A percentile compares a stretch with the other conserved stretches of the same genome.
These are phyloP conservation scores for Ornithoptera priamus DNA, from an alignment of 2,888 invertebrate genomes.

Conservation along the genomic window DNA sequence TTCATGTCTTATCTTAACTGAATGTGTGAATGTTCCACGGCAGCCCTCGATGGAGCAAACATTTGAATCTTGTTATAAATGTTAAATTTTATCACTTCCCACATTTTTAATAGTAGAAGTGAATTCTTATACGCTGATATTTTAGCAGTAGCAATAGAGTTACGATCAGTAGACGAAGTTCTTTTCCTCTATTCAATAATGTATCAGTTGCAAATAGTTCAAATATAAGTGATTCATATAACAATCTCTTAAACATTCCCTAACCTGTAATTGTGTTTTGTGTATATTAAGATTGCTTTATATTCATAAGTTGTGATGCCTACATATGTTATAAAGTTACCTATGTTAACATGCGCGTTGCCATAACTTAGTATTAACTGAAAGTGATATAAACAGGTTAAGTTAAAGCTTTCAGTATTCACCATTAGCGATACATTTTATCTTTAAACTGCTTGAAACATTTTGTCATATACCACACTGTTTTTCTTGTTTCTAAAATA, in stretches of 20 bases:
- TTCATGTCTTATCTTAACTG: slow-evolving; percentile 26
- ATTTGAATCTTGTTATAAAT: slow-evolving; percentile 64
- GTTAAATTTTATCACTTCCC: slow-evolving; percentile 68
- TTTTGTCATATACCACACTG: not conserved
- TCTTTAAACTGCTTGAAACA: slow-evolving; percentile 12
- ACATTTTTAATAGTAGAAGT: slow-evolving; percentile 48
- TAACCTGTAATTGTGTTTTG: slow-evolving; percentile 51
- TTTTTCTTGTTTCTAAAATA: slow-evolving; percentile 17
- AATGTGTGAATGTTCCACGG: slow-evolving; percentile 40
- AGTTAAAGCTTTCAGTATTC: slow-evolving; percentile 20
- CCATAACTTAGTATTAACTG: slow-evolving; percentile 65
- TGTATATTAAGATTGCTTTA: slow-evolving; percentile 61
- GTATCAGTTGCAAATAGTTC: slow-evolving; percentile 24
- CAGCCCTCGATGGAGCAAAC: slow-evolving; percentile 43
- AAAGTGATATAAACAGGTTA: slow-evolving; percentile 20
- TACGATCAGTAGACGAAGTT: slow-evolving; percentile 31
- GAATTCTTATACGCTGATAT: slow-evolving; percentile 35
- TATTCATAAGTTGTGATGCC: slow-evolving; percentile 50
- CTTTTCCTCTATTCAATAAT: slow-evolving; percentile 16
- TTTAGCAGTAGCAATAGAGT: slow-evolving; percentile 46
- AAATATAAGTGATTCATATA: slow-evolving; percentile 33
- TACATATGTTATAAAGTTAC: slow-evolving; percentile 64
- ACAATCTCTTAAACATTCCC: slow-evolving; percentile 57
- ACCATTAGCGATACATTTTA: slow-evolving; percentile 18
- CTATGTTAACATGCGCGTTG: slow-evolving; percentile 68